A percentile compares a stretch with the other conserved stretches of the same genome.
phyloP scores from a whole-genome alignment of 92 coral and sea anemone genomes.

The Umimayanthus chanpuru region DNA sequence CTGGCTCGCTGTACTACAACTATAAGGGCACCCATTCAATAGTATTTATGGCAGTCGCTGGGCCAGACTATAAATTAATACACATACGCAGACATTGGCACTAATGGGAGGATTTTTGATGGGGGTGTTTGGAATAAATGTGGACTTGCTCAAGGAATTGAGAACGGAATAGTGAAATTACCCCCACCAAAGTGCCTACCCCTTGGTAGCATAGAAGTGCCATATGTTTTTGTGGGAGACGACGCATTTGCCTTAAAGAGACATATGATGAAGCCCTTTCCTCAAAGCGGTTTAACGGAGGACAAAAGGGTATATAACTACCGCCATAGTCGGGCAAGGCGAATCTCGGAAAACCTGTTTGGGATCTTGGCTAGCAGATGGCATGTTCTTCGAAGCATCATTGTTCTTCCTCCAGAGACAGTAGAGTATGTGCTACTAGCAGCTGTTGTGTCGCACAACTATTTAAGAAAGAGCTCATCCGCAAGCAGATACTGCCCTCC shows the following conservation, averaged over 20 bases:
- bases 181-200: conserved; percentile 47
- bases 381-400: conserved; percentile 26
- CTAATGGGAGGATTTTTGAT: conserved; percentile 34
- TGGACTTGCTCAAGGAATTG: conserved; percentile 18
- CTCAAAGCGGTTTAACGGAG: conserved; percentile 33
- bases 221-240: conserved; percentile 43
- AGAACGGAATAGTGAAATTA: conserved; percentile 24
- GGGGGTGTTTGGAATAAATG: conserved; percentile 50
- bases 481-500: neutral
- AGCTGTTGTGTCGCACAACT: conserved; percentile 47
- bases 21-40: conserved; percentile 50
- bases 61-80: conserved; percentile 57
- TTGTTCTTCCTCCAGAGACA: conserved; percentile 33
- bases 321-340: conserved; percentile 25
- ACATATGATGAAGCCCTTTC: conserved; percentile 53
- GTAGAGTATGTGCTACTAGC: conserved; percentile 41
- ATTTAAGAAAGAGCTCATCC: conserved; percentile 17
- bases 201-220: neutral
- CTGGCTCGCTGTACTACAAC: conserved; percentile 55
- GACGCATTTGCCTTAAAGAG: conserved; percentile 47
- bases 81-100: conserved; percentile 44
- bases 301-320: conserved; percentile 52
- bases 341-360: conserved; percentile 42
- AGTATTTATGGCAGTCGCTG: conserved; percentile 61
- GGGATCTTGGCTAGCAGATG: conserved; percentile 55